Conservation (phyloP, 2,797 vertebrate genomes). For the Trematomus bernacchii region DNA sequence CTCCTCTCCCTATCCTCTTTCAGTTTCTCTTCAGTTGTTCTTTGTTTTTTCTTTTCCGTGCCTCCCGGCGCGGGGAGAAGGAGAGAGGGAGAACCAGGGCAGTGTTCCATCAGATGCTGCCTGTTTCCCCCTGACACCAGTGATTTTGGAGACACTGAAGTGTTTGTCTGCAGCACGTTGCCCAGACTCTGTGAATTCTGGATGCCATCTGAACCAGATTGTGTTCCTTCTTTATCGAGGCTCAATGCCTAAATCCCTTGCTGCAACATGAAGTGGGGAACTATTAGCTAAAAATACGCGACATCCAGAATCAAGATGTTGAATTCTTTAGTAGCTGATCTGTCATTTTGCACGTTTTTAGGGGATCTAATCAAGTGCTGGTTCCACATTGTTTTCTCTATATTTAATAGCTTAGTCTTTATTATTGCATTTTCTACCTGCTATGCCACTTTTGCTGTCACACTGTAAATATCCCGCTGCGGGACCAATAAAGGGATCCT, state of each 20-base stretch:
- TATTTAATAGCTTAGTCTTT: no score
- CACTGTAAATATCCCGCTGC: no score
- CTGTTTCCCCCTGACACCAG: slow-evolving; percentile 78
- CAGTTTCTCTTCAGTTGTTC: slow-evolving; percentile 68
- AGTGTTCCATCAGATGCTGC: slow-evolving; percentile 81
- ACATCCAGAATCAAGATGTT: slow-evolving; percentile 1
- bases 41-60: slow-evolving; percentile 43
- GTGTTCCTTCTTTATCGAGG: slow-evolving; percentile 65
- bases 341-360: background rate
- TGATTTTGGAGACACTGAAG: slow-evolving; percentile 81
- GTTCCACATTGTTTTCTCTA: background rate
- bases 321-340: slow-evolving; percentile 9
- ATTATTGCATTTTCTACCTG: no score
- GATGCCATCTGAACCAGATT: slow-evolving; percentile 78
- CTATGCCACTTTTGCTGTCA: no score
- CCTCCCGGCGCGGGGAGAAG: slow-evolving; percentile 66
- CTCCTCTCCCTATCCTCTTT: slow-evolving; percentile 69
- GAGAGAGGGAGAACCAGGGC: slow-evolving; percentile 71
- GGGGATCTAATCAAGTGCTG: background rate
- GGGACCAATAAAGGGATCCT: no score
- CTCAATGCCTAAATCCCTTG: slow-evolving; percentile 54
- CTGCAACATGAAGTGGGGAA: slow-evolving; percentile 48
- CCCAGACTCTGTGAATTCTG: slow-evolving; percentile 75
- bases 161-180: slow-evolving; percentile 80
- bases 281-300: slow-evolving; percentile 54